Evolutionary conservation across 2,797 vertebrate genomes (phyloP), one percentile per base, ranked within the genome.

Genomic region (Lates japonicus): DNA sequence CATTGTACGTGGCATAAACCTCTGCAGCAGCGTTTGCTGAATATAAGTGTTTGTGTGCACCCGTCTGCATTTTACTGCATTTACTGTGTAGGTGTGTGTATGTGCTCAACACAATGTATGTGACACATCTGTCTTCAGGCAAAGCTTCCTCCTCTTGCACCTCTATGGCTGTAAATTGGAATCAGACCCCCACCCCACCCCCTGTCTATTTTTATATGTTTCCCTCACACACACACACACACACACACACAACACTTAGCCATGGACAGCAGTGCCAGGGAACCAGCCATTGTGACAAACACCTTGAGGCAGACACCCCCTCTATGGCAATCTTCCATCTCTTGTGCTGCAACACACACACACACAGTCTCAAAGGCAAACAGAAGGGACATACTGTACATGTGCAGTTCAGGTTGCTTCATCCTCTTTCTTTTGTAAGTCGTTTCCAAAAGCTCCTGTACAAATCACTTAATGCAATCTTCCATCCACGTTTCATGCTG

Each of bases 231-330:
- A 63, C 52, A 48, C 64, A 76, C 71, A 52, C 46, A 35, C 52
- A 67, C 44, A 37, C 37, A 8, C 19, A 5, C 54, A 33, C 49
- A 51, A 48, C 66, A 61, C 68, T 75, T 62, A 78, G 71, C 63
- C 46, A 55, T 67, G 55, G 67, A 78, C 78, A 90, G 79, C 48
- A 81, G 73, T 60, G 85, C 76, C 79, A 87, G 72, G 59, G 78
- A 91, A 88, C 11, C 80, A 82, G 87, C 73, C 67, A 81, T 77
- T 85, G 83, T 90, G 79, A 90, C 82, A 88, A 91, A 90, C 82
- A 83, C 82, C 85, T 82, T 48, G 20, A 80, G 80, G 81, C 87
- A 87, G 67, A 93, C 77, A 83, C 87, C 87, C 68, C 86, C 78
- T 83, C 82, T 22, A 5, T 90, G 91, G 86, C 78, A 85, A 39